Conservation (phyloP, 2,113 vertebrate genomes). For the cattle (Bos taurus) region ARS-UCD2.0 NC_037333.1:14995001-14995500, state of each 20-base stretch:
- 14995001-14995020: not conserved
- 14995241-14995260: not conserved
- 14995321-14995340: not conserved
- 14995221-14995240: not conserved
- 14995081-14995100: not conserved
- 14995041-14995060: not conserved
- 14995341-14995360: not conserved
- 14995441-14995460: not conserved
- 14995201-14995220: not conserved
- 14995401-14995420: not conserved
- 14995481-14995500: not conserved
- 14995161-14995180: not conserved
- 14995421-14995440: not conserved
- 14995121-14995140: not conserved
- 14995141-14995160: not conserved
- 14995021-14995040: not conserved
- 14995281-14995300: not conserved
- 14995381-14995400: not conserved
- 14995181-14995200: not conserved
- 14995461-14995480: not conserved
- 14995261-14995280: not conserved
- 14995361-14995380: not conserved
- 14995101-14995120: not conserved
- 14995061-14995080: not conserved
- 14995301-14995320: not conserved